Base-by-base conservation (phyloP, 2,797 vertebrate genomes). In the Propithecus deckenii region DNA sequence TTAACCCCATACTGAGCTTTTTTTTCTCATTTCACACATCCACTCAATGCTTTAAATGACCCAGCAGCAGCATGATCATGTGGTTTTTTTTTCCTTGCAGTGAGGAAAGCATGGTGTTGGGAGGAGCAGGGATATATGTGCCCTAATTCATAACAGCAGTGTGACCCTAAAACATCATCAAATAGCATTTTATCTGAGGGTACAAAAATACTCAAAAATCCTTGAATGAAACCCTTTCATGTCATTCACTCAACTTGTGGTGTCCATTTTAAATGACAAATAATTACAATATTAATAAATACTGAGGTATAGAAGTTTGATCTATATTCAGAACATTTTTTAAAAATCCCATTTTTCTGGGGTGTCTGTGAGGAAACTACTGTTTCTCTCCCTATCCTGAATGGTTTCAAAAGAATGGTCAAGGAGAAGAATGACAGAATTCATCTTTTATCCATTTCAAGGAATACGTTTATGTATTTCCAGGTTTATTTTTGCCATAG, bases 401-500 rank as follows among this genome's bases (percentile, higher is more conserved):
- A 71, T 5, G 93, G 76, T 5, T 84, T 96, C 32, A 86, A 80
- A 72, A 89, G 17, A 92, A 87, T 65, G 28, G 14, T 52, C 80
- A 85, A 59, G 4, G 48, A 85, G 72, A 79, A 85, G 57, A 93
- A 95, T 57, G 87, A 84, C 55, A 89, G 41, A 88, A 89, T 52
- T 85, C 61, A 93, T 96, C 89, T 74, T 92, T 88, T 93, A 93
- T 67, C 81, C 71, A 91, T 41, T 97, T 92, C 46, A 97, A 30
- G 86, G 83, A 97, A 97, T 95, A 96, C 18, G 46, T 32, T 79
- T 12, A 30, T 28, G 3, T 90, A 97, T 95, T 87, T 95, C 96
- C 75, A 92, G 96, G 97, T 96, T 80, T 94, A 1, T 38, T 98
- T 97, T 96, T 93, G 61, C 85, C 55, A 85, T 94, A 89, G 43